Conservation (phyloP, 2,113 vertebrate genomes). For the Charina bottae region DNA sequence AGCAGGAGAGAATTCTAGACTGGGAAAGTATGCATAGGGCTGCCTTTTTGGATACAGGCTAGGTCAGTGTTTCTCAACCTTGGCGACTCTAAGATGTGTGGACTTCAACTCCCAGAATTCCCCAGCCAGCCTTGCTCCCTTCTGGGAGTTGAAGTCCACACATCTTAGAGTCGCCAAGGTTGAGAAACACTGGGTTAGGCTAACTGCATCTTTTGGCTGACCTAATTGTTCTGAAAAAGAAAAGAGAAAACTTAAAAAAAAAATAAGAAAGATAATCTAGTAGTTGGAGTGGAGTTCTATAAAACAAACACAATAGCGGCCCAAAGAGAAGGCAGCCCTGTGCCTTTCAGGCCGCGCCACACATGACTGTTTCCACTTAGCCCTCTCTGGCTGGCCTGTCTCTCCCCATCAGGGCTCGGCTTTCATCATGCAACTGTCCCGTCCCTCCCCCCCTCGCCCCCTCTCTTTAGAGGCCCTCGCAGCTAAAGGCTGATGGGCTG, state of each 20-base stretch:
- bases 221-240: too few relatives aligned
- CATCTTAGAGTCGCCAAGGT: too few relatives aligned
- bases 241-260: too few relatives aligned
- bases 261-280: too few relatives aligned
- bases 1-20: background rate
- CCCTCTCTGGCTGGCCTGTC: conserved; percentile 57
- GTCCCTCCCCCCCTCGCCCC: background rate
- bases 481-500: conserved; percentile 82
- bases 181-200: too few relatives aligned
- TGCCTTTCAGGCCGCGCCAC: conserved; percentile 46
- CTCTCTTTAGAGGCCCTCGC: conserved; percentile 75
- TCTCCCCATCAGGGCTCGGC: conserved; percentile 62
- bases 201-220: too few relatives aligned
- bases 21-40: background rate
- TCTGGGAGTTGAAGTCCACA: too few relatives aligned
- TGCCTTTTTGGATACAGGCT: background rate
- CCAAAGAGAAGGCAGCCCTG: background rate
- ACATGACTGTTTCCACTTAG: conserved; percentile 56
- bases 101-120: too few relatives aligned
- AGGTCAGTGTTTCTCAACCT: background rate
- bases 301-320: background rate
- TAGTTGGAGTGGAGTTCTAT: accelerated
- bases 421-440: conserved; percentile 62
- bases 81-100: too few relatives aligned
- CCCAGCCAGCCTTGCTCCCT: too few relatives aligned